Evolutionary conservation across 2,797 vertebrate species (phyloP), one percentile per base, ranked within the genome.

Genomic region (Lepus townsendii): DNA sequence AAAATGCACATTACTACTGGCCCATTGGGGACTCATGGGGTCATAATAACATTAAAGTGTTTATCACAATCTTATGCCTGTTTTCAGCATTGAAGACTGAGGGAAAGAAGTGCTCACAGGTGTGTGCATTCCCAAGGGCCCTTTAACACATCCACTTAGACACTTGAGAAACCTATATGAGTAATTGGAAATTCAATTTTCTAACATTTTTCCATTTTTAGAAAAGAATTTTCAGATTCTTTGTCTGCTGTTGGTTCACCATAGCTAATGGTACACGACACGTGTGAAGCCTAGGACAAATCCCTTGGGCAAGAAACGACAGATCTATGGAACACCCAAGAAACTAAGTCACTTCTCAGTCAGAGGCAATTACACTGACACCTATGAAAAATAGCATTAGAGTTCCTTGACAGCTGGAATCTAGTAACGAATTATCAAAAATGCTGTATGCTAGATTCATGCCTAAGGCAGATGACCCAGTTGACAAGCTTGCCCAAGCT

Each of bases 401-500:
- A 92, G 88, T 63, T 63, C 26, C 90, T 82, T 95, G 96, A 96
- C 96, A 97, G 95, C 63, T 90, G 94, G 52, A 95, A 93, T 86
- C 22, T 35, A 92, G 76, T 86, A 94, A 92, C 92, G 72, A 62
- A 63, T 94, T 94, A 96, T 97, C 72, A 95, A 92, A 97, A 97
- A 93, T 80, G 94, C 95, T 95, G 77, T 92, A 27, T 86, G 78
- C 91, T 89, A 95, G 3, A 95, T 90, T 88, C 80, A 32, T 83
- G 92, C 94, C 97, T 95, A 24, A 78, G 96, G 97, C 96, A 93
- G 96, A 95, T 93, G 97, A 97, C 97, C 97, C 91, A 96, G 85
- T 96, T 98, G 78, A 96, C 91, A 96, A 93, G 19, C 77, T 86
- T 82, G 82, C 79, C 84, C 91, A 80, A 75, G 79, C 63, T 97